A percentile compares a stretch with the other conserved stretches of the same genome.
These are phyloP conservation scores for Cheilosia impressa DNA, from an alignment of 2,888 invertebrate species.

Conservation along the genomic window DNA sequence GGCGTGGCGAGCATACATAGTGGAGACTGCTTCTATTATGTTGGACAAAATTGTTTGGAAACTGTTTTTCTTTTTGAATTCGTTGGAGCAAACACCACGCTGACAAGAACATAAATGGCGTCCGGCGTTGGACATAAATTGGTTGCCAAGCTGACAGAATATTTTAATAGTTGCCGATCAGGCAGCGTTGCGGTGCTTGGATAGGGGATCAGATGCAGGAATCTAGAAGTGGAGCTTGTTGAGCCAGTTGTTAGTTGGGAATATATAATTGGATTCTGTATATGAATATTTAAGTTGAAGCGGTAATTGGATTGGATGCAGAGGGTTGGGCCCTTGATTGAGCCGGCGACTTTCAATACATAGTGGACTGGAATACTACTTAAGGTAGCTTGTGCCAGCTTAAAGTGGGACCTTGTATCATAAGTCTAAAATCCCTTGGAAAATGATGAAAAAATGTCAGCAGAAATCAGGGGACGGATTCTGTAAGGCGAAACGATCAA, in stretches of 20 bases:
- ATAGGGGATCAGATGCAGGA: not conserved
- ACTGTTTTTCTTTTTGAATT: conserved; percentile 3
- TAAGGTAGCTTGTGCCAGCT: too few species aligned
- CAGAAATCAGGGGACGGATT: too few species aligned
- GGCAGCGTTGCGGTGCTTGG: not conserved
- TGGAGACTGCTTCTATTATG: not conserved
- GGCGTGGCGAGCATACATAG: not conserved
- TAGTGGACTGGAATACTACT: too few species aligned
- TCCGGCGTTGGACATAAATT: conserved; percentile 10
- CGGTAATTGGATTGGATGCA: too few species aligned
- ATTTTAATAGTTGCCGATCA: not conserved
- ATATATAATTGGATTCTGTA: not conserved
- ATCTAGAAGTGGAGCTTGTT: not conserved
- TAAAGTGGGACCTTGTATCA: too few species aligned
- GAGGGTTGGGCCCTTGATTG: too few species aligned
- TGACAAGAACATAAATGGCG: conserved; percentile 14
- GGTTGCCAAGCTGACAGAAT: conserved; percentile 8
- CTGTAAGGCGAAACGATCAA: too few species aligned
- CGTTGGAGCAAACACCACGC: not conserved
- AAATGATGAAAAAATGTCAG: too few species aligned
- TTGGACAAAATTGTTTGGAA: conserved; percentile 47
- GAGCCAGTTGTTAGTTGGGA: not conserved
- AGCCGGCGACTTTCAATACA: too few species aligned
- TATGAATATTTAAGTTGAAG: too few species aligned
- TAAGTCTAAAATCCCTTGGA: too few species aligned